Conservation (phyloP, 2,113 vertebrate genomes). For the Alaudala cheleensis region DNA sequence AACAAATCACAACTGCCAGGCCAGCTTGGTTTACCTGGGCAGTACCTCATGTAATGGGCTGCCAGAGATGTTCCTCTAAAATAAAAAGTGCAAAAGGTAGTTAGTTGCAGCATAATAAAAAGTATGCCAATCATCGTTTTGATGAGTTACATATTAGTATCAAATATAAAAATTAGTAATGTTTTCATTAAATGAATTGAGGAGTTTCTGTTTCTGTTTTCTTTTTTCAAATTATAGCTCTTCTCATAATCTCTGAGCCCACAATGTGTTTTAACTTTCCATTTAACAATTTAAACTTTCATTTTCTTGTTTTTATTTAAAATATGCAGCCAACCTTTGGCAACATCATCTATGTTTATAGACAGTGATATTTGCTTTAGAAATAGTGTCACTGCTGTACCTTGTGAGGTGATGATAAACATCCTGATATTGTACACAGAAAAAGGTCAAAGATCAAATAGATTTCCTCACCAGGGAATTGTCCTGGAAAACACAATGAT, state of each 20-base stretch:
- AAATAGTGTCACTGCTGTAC: not conserved
- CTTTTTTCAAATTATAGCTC: not conserved
- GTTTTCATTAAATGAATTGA: not conserved
- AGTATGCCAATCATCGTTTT: not conserved
- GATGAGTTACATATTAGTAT: not conserved
- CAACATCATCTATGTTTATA: not conserved
- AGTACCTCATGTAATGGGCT: not conserved
- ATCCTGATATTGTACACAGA: slow-evolving; percentile 24
- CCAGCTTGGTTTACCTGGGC: not conserved
- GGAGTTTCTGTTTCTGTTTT: not conserved
- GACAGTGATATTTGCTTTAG: not conserved
- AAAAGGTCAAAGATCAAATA: slow-evolving; percentile 25
- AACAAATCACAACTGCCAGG: not conserved
- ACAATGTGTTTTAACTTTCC: not conserved
- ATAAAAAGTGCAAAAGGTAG: not conserved
- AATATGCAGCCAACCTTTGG: not conserved
- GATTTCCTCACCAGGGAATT: slow-evolving; percentile 40
- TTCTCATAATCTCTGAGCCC: not conserved
- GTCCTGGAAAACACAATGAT: not conserved
- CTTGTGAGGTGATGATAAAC: slow-evolving; percentile 8
- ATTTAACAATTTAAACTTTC: not conserved
- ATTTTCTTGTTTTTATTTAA: not conserved
- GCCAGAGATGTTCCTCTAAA: not conserved
- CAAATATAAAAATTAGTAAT: not conserved
- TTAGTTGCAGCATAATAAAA: not conserved